Conservation (phyloP, 2,888 invertebrate genomes). For the Erebia aethiops region DNA sequence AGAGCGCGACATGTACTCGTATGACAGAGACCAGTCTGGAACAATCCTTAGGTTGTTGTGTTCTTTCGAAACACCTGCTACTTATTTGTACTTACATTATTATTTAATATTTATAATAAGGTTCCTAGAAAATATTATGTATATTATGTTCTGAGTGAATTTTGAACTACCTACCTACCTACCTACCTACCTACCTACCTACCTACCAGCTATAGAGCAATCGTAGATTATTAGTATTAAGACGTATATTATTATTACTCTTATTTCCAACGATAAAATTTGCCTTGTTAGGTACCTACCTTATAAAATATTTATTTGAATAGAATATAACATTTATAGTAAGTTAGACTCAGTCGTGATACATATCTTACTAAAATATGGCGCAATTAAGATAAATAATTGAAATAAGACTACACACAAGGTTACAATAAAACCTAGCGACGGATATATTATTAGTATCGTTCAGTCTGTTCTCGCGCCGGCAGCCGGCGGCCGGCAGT, state of each 20-base stretch:
- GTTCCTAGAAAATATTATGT: not conserved
- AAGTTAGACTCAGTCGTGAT: not conserved
- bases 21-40: no score
- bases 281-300: conserved; percentile 38
- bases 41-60: not conserved
- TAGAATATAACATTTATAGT: conserved; percentile 27
- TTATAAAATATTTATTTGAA: conserved; percentile 38
- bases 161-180: not conserved
- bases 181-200: no score
- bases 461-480: not conserved
- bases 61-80: conserved; percentile 25
- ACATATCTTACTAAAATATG: not conserved
- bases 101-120: not conserved
- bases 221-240: conserved; percentile 1
- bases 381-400: not conserved
- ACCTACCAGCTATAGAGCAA: no score
- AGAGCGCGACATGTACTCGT: no score
- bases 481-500: not conserved
- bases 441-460: not conserved
- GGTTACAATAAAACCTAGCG: not conserved
- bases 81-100: conserved; percentile 30
- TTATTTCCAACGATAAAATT: conserved; percentile 25
- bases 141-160: not conserved
- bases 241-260: not conserved
- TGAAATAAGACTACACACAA: not conserved